phyloP scores from a whole-genome alignment of 2,888 invertebrate genomes.

The Hedychridium roseum region DNA sequence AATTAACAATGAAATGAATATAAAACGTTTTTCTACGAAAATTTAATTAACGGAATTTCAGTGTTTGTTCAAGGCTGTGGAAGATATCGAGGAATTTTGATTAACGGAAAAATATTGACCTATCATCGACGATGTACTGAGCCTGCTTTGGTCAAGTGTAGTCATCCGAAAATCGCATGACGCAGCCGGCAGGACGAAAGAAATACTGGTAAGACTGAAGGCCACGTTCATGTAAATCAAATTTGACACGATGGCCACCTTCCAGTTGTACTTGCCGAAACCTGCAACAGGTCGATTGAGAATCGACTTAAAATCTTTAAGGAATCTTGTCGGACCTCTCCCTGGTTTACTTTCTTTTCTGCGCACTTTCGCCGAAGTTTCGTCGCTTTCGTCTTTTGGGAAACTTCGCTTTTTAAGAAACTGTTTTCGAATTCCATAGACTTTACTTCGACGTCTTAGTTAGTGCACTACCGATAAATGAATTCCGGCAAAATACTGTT shows the following conservation, averaged over 20 bases:
- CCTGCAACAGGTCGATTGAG: too few relatives aligned
- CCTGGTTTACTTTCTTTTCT: too few relatives aligned
- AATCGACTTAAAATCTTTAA: too few relatives aligned
- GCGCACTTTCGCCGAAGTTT: too few relatives aligned
- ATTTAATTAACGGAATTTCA: neutral
- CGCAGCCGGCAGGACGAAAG: constrained; percentile 83
- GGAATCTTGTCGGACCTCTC: too few relatives aligned
- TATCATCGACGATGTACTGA: constrained; percentile 79
- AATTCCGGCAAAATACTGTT: too few relatives aligned
- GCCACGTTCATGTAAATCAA: constrained; percentile 85
- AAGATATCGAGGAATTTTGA: neutral
- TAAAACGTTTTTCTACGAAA: neutral
- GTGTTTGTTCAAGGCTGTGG: neutral
- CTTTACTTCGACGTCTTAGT: too few relatives aligned
- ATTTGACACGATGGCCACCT: constrained; percentile 77
- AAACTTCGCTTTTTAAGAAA: too few relatives aligned
- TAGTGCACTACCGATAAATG: too few relatives aligned
- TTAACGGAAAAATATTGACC: constrained; percentile 61
- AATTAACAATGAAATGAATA: too few relatives aligned
- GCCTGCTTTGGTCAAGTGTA: constrained; percentile 78
- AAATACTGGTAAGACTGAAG: constrained; percentile 80
- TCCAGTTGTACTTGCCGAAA: constrained; percentile 83
- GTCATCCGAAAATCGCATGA: constrained; percentile 83
- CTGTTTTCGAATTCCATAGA: too few relatives aligned
- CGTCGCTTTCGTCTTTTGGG: too few relatives aligned